Evolutionary conservation across 1,140 invertebrate species (phyloP).

Genomic region (Ceratina japonica): DNA sequence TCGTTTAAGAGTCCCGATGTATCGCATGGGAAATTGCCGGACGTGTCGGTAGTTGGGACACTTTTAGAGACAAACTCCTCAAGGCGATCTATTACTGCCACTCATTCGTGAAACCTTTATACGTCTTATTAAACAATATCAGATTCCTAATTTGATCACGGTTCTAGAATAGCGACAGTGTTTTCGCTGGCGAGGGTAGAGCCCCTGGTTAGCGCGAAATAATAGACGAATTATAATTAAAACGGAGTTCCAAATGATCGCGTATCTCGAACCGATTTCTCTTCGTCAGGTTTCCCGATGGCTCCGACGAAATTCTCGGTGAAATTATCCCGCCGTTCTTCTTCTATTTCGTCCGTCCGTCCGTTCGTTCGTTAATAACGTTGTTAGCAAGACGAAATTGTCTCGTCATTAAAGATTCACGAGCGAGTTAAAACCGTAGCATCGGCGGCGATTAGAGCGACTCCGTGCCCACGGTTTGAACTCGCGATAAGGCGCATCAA

Average conservation of each 20-base stretch:
- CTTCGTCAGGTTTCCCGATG: constrained; percentile 23
- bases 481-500: neutral
- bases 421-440: neutral
- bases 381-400: constrained; percentile 41
- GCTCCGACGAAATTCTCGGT: neutral
- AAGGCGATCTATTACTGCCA: too few relatives aligned
- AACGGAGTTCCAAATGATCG: constrained; percentile 8
- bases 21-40: neutral
- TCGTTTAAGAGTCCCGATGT: neutral
- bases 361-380: constrained; percentile 27
- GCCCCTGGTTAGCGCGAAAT: neutral
- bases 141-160: neutral
- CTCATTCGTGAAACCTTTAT: too few relatives aligned
- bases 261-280: neutral
- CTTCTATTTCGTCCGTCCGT: neutral
- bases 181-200: neutral
- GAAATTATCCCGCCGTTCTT: constrained; percentile 5
- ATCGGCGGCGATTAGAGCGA: neutral
- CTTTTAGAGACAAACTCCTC: too few relatives aligned
- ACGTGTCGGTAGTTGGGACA: too few relatives aligned
- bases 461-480: neutral
- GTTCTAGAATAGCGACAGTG: neutral
- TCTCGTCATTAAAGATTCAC: constrained; percentile 31
- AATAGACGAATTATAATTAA: constrained; percentile 1
- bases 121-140: too few relatives aligned